Percentiles rank a stretch among this genome's conserved stretches.
phyloP scores from a whole-genome alignment of 2,888 invertebrate genomes.

The Blastobasis lacticolella region DNA sequence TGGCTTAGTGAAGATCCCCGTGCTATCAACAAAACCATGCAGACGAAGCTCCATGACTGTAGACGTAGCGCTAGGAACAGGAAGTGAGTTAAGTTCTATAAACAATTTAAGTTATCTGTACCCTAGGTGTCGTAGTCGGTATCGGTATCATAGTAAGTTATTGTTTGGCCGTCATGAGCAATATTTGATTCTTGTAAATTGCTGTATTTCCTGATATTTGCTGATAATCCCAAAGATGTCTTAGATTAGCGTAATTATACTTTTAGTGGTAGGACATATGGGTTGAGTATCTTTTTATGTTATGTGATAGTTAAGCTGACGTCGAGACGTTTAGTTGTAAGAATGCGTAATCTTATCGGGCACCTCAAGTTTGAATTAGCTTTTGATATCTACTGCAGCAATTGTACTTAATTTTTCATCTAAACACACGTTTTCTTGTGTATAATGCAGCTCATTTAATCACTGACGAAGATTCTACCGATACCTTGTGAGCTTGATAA shows the following conservation, averaged over 20 bases:
- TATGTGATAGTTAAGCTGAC: background rate
- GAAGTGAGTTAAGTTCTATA: background rate
- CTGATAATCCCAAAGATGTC: background rate
- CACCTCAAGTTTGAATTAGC: background rate
- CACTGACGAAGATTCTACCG: background rate
- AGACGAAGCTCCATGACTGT: background rate
- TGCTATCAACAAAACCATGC: conserved; percentile 1
- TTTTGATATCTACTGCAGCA: background rate
- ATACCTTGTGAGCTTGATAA: no score
- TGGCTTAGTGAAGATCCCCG: background rate
- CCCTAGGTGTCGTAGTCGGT: background rate
- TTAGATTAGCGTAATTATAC: background rate
- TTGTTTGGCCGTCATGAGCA: background rate
- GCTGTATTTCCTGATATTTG: no score
- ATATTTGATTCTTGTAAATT: background rate
- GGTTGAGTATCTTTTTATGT: background rate
- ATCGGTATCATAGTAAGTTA: background rate
- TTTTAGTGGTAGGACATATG: background rate
- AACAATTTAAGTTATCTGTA: background rate
- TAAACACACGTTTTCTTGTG: background rate
- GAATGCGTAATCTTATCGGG: background rate
- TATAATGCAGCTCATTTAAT: background rate
- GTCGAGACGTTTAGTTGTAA: background rate
- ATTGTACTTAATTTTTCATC: background rate
- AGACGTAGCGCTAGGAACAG: background rate